Evolutionary conservation across 2,888 invertebrate species (phyloP), one percentile per base, ranked within the genome.

Genomic region (Apoda limacodes): DNA sequence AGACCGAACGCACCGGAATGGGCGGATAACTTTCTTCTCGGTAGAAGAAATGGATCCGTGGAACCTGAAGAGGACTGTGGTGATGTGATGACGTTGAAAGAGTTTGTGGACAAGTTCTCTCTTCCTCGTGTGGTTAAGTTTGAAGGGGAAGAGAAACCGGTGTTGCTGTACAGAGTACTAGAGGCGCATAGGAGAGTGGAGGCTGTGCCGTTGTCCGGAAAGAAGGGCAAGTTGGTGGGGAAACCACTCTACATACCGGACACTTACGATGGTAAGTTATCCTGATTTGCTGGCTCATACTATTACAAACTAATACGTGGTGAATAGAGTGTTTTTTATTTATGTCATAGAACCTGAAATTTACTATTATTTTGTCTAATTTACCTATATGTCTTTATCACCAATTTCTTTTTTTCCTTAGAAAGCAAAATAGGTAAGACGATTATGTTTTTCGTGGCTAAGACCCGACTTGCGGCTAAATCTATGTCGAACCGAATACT

Each of bases 161-260:
- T 87, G 59, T 67, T 87, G 41, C 60, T 87, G 52, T 87, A 85
- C 53, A 74, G 85, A 46, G 85, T 85, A 45, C 69, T 86, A 49
- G 83, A 84, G 48, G 85, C 84, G 37, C 85, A 84, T 48, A 75
- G 85, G 52, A 78, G 86, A 47, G 85, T 87, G 40, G 84, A 86
- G 56, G 86, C 86, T 6, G 83, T 83, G 30, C 84, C 85, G 29
- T 51, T 84, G 39, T 60, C 75, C 6, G 82, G 82, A 33, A 83
- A 83, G 62, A 83, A 83, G 43, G 83, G 83, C 28, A 84, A 83
- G 52, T 52, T 80, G 42, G 83, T 84, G 9, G 83, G 83, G 10
- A 83, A 84, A 42, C 75, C 84, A 32, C 61, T 87, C 39, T 85
- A 84, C 49, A 85, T 87, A 55, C 87, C 87, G 41, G 87, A 87